phyloP scores from a whole-genome alignment of 2,888 invertebrate genomes.

The Acleris sparsana region DNA sequence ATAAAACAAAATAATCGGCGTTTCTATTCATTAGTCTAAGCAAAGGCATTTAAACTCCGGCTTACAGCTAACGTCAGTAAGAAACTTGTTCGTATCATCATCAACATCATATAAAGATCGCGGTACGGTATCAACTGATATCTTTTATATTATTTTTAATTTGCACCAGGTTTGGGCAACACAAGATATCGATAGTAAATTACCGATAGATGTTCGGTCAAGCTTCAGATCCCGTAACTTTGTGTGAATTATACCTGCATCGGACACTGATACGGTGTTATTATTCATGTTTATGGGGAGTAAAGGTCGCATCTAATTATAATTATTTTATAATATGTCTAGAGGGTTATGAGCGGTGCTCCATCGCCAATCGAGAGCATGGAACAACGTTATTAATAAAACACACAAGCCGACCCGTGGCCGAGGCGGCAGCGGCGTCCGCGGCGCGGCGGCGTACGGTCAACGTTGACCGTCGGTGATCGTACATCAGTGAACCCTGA shows the following conservation, averaged over 20 bases:
- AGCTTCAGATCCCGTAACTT: slow-evolving; percentile 34
- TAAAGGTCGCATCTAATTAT: slow-evolving; percentile 46
- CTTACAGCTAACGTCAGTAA: slow-evolving; percentile 2
- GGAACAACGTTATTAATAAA: slow-evolving; percentile 59
- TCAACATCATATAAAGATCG: slow-evolving; percentile 6
- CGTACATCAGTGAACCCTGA: no score
- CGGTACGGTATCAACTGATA: background rate
- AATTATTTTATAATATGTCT: slow-evolving; percentile 48
- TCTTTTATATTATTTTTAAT: slow-evolving; percentile 22
- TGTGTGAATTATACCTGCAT: slow-evolving; percentile 35
- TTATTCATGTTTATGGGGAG: slow-evolving; percentile 50
- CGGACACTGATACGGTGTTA: slow-evolving; percentile 40
- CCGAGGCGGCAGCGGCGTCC: slow-evolving; percentile 28
- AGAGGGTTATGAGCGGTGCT: slow-evolving; percentile 45
- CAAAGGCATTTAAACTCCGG: slow-evolving; percentile 1
- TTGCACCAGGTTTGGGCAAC: slow-evolving; percentile 19
- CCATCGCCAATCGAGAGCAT: slow-evolving; percentile 45
- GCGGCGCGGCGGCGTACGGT: slow-evolving; percentile 61
- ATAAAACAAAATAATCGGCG: slow-evolving; percentile 37
- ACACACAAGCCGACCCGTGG: slow-evolving; percentile 53
- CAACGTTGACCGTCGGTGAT: no score
- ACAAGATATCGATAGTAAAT: slow-evolving; percentile 18
- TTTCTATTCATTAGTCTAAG: slow-evolving; percentile 28
- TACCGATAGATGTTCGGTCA: slow-evolving; percentile 23
- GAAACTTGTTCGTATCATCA: slow-evolving; percentile 4